These are phyloP conservation scores for Peromyscus eremicus DNA, from an alignment of 2,797 vertebrate genomes.

Conservation along the genomic window DNA sequence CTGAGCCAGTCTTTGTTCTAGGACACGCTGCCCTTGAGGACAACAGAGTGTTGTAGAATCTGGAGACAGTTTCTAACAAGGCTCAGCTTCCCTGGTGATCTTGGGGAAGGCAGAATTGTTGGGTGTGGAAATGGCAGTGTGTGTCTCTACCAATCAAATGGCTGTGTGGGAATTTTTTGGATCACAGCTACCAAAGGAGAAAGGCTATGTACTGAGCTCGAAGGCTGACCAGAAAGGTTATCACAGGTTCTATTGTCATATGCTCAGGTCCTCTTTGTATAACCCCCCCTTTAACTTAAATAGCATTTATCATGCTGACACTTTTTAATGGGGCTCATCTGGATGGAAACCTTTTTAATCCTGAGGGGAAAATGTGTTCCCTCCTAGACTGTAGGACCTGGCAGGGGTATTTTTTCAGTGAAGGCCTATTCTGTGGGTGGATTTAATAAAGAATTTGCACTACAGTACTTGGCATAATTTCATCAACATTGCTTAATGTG, in stretches of 20 bases:
- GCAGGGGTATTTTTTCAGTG: conserved; percentile 20
- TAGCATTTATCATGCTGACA: not conserved
- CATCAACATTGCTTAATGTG: conserved; percentile 16
- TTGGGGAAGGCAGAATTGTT: not conserved
- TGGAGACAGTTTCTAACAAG: conserved; percentile 5
- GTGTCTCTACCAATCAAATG: not conserved
- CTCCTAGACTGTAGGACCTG: not conserved
- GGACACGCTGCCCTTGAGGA: not conserved
- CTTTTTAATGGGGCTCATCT: conserved; percentile 9
- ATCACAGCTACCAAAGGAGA: not conserved
- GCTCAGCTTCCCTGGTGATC: not conserved
- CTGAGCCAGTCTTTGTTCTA: not conserved
- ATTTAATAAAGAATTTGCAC: conserved; percentile 49
- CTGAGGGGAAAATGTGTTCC: not conserved
- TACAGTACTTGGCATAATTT: conserved; percentile 25
- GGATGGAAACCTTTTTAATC: not conserved
- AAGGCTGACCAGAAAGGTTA: not conserved
- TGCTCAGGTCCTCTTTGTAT: not conserved
- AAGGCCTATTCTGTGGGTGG: conserved; percentile 51
- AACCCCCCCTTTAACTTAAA: not conserved
- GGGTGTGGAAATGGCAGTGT: not conserved
- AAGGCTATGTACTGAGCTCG: not conserved
- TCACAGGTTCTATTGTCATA: not conserved
- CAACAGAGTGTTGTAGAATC: not conserved
- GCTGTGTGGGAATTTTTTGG: not conserved